These are phyloP conservation scores for Tillus elongatus DNA, from an alignment of 2,888 invertebrate species.

Conservation along the genomic window DNA sequence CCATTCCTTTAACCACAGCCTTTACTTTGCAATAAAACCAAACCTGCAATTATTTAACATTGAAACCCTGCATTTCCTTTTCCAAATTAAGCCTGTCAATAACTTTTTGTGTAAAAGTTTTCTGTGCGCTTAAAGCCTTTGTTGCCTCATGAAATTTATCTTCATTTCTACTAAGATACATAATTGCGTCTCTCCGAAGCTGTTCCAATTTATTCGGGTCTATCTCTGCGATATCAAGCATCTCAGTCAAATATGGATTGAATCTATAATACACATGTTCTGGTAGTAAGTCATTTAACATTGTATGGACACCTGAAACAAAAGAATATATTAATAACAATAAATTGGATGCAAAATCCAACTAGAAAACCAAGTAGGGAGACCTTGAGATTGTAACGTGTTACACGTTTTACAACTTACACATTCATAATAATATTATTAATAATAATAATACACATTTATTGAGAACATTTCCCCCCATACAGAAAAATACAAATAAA, in stretches of 20 bases:
- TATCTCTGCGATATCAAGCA: slow-evolving; percentile 73
- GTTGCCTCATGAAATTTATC: slow-evolving; percentile 62
- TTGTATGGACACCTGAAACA: slow-evolving; percentile 62
- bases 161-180: slow-evolving; percentile 74
- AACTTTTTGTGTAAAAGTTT: slow-evolving; percentile 38
- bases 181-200: slow-evolving; percentile 63
- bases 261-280: slow-evolving; percentile 70
- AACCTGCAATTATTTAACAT: no score
- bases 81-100: slow-evolving; percentile 43
- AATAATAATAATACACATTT: no score
- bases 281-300: slow-evolving; percentile 66
- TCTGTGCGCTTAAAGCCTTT: slow-evolving; percentile 40
- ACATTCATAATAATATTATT: no score
- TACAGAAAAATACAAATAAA: no score
- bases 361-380: no score
- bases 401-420: no score
- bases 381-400: no score
- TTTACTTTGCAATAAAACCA: no score
- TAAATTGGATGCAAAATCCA: slow-evolving; percentile 11
- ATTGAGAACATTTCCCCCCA: no score
- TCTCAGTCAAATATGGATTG: slow-evolving; percentile 78
- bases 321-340: slow-evolving; percentile 13
- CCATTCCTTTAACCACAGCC: no score
- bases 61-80: slow-evolving; percentile 29
- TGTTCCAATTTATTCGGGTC: slow-evolving; percentile 59